These are phyloP conservation scores for Chionomys nivalis DNA, from an alignment of 2,113 vertebrate species.

Conservation along the genomic window DNA sequence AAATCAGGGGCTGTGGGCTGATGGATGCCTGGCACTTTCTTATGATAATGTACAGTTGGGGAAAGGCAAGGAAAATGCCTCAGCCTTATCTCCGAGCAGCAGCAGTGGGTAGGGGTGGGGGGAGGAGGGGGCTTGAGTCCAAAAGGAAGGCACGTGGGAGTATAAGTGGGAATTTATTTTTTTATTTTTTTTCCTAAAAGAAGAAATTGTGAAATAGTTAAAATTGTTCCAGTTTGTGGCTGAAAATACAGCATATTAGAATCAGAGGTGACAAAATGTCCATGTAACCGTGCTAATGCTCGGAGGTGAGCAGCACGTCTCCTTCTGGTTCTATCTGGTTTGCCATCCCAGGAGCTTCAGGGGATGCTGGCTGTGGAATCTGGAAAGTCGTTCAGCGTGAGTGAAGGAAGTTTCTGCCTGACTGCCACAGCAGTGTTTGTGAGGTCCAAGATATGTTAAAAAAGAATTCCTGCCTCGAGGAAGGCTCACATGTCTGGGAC, in stretches of 20 bases:
- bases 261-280: neutral
- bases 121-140: conserved; percentile 33
- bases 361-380: neutral
- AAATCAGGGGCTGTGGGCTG: conserved; percentile 90
- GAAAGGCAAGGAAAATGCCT: conserved; percentile 90
- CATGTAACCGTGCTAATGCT: neutral
- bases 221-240: neutral
- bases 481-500: neutral
- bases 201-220: conserved; percentile 61
- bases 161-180: conserved; percentile 27
- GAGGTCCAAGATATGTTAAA: neutral
- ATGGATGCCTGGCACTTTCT: conserved; percentile 92
- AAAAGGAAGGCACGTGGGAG: conserved; percentile 53
- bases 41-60: conserved; percentile 94
- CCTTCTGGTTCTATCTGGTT: neutral
- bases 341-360: neutral
- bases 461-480: neutral
- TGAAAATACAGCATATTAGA: neutral
- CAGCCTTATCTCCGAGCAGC: conserved; percentile 92
- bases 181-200: neutral
- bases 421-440: fast-evolving
- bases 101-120: conserved; percentile 75
- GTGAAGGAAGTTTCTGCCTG: neutral
- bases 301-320: neutral
- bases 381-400: neutral